Conservation (phyloP, 1,140 invertebrate species). For the Trachelipus rathkii region DNA sequence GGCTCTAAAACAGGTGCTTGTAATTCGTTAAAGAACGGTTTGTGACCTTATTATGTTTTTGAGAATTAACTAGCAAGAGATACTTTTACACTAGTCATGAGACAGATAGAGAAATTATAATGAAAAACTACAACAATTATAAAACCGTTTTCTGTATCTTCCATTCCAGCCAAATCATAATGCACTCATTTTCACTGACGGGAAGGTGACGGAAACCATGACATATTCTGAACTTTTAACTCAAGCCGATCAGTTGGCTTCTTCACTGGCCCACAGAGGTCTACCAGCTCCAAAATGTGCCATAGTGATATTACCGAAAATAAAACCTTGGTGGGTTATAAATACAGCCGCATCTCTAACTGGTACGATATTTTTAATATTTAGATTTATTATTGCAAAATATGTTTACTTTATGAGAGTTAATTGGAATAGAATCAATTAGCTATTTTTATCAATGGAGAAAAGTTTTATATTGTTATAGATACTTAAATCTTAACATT, state of each 20-base stretch:
- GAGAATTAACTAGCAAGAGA: too few relatives aligned
- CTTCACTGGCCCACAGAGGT: not conserved
- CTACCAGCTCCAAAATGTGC: slow-evolving; percentile 37
- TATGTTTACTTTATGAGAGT: too few relatives aligned
- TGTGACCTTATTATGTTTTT: too few relatives aligned
- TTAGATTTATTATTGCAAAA: too few relatives aligned
- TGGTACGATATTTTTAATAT: slow-evolving; percentile 27
- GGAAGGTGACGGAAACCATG: not conserved
- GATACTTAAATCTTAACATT: too few relatives aligned
- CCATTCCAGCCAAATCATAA: not conserved
- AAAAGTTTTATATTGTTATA: too few relatives aligned
- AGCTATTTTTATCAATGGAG: too few relatives aligned
- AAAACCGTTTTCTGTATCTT: not conserved
- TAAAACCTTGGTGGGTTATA: slow-evolving; percentile 54
- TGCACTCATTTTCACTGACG: not conserved
- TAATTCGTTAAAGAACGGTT: not conserved
- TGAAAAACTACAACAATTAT: not conserved
- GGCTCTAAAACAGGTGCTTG: not conserved
- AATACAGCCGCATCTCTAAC: slow-evolving; percentile 50
- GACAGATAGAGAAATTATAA: not conserved
- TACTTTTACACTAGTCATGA: too few relatives aligned
- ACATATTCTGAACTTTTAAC: not conserved
- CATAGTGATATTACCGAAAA: slow-evolving; percentile 51
- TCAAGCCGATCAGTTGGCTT: not conserved
- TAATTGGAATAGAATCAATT: too few relatives aligned